These are phyloP conservation scores for Habropoda laboriosa DNA, from an alignment of 1,140 invertebrate genomes.

Conservation along the genomic window DNA sequence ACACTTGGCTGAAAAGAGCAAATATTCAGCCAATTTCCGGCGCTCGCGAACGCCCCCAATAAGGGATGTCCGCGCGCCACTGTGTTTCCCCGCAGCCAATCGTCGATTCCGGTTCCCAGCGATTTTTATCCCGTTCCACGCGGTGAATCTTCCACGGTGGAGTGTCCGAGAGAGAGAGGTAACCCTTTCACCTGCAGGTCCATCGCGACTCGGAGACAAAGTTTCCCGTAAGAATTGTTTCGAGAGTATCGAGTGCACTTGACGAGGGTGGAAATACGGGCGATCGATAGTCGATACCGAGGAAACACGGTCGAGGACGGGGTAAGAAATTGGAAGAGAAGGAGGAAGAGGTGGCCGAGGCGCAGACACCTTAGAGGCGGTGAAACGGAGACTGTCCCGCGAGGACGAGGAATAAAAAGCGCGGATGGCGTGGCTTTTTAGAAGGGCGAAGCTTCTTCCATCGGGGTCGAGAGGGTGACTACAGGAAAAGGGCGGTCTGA, in stretches of 20 bases:
- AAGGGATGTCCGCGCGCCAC: conserved; percentile 25
- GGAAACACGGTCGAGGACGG: neutral
- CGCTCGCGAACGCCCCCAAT: conserved; percentile 2
- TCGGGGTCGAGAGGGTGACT: conserved; percentile 57
- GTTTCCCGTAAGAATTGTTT: conserved; percentile 36
- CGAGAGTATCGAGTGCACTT: neutral
- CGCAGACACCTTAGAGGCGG: conserved; percentile 11
- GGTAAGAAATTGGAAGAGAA: neutral
- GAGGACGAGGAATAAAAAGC: conserved; percentile 53
- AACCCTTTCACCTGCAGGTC: neutral
- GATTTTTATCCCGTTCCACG: too few species aligned
- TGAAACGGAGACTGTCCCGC: conserved; percentile 37
- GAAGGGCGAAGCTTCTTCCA: conserved; percentile 44
- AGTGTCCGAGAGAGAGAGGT: neutral
- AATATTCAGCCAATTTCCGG: conserved; percentile 52
- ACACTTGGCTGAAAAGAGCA: conserved; percentile 56
- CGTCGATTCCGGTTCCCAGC: too few species aligned
- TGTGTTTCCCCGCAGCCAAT: too few species aligned
- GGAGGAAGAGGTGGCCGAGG: conserved; percentile 17
- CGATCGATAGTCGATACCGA: conserved; percentile 34
- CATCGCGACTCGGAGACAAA: conserved; percentile 11
- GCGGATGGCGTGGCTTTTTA: conserved; percentile 62
- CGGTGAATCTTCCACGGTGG: neutral
- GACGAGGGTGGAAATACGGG: neutral
- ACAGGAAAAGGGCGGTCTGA: conserved; percentile 77